Evolutionary conservation across 2,797 vertebrate species (phyloP), one percentile per base, ranked within the genome.

Genomic region (Geotrypetes seraphini): DNA sequence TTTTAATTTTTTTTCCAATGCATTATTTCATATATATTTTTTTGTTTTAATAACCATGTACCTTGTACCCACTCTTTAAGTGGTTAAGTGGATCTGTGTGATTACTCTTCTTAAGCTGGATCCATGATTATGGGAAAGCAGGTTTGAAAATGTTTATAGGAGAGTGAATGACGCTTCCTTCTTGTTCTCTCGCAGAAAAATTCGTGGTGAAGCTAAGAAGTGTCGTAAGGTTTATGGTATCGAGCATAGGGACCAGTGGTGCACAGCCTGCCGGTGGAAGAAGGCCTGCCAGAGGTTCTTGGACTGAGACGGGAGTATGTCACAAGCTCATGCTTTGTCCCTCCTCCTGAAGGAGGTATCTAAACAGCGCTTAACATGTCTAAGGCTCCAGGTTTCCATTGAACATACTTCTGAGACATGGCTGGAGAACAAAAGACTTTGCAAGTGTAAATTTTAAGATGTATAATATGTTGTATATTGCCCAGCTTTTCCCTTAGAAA

Each of bases 281-380:
- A 93, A 93, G 43, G 90, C 90, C 52, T 93, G 89, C 55, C 90
- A 92, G 64, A 79, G 90, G n/a, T 93, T 93, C 70, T 79, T 83
- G 3, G 89, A 92, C 83, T 93, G 70, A 79, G 57, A 5, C 1
- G 3, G n/a, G 20, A 32, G 20, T 7, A 5, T 19, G 22, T 16
- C 11, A 20, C 23, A 30, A 32, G 3, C 2, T 10, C 38, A 27
- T 29, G 29, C n/a, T 12, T 19, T 28, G n/a, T 8, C 44, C 17
- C 32, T 41, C 45, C 10, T 31, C 48, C 11, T n/a, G n/a, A 24
- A 3, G 24, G 1, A 45, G 36, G 46, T 39, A 9, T 35, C 1
- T 23, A 27, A n/a, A 25, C 29, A 20, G 33, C 16, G 36, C 47
- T 32, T 52, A 37, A 57, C 39, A 35, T 36, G 36, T 25, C 51